Percentiles rank a stretch among this genome's conserved stretches.
phyloP scores from a whole-genome alignment of 2,888 invertebrate genomes.

The Mantis religiosa region DNA sequence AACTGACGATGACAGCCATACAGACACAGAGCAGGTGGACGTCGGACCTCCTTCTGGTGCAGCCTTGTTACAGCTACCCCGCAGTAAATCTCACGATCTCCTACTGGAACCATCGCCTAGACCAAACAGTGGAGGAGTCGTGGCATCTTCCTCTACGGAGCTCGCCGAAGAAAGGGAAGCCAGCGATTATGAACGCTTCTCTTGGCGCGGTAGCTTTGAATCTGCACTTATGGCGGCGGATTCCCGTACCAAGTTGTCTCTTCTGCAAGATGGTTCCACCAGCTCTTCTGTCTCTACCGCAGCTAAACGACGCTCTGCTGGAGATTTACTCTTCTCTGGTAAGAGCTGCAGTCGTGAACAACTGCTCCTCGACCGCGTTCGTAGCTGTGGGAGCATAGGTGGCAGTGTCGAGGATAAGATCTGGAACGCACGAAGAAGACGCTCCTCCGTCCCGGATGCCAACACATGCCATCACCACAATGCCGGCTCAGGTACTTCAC shows the following conservation, averaged over 20 bases:
- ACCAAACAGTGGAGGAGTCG: conserved; percentile 47
- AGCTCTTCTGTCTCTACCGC: conserved; percentile 61
- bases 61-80: conserved; percentile 54
- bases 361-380: conserved; percentile 59
- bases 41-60: background rate
- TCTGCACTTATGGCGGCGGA: conserved; percentile 85
- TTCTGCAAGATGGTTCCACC: conserved; percentile 50
- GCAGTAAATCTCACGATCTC: conserved; percentile 80
- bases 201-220: conserved; percentile 90
- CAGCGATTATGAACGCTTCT: conserved; percentile 84
- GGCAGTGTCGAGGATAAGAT: conserved; percentile 49
- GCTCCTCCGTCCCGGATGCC: conserved; percentile 58
- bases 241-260: conserved; percentile 70
- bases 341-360: conserved; percentile 74
- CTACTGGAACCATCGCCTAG: conserved; percentile 55
- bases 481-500: conserved; percentile 47
- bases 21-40: conserved; percentile 49
- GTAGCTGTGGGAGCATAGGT: conserved; percentile 81
- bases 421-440: conserved; percentile 46
- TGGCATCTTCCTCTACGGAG: conserved; percentile 40
- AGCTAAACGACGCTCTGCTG: conserved; percentile 75
- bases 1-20: conserved; percentile 66
- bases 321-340: conserved; percentile 75
- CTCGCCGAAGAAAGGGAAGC: conserved; percentile 53
- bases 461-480: conserved; percentile 36